Percentiles rank a stretch among this genome's conserved stretches.
phyloP scores from a whole-genome alignment of 1,140 invertebrate genomes.

The Sminthurinus signatus region DNA sequence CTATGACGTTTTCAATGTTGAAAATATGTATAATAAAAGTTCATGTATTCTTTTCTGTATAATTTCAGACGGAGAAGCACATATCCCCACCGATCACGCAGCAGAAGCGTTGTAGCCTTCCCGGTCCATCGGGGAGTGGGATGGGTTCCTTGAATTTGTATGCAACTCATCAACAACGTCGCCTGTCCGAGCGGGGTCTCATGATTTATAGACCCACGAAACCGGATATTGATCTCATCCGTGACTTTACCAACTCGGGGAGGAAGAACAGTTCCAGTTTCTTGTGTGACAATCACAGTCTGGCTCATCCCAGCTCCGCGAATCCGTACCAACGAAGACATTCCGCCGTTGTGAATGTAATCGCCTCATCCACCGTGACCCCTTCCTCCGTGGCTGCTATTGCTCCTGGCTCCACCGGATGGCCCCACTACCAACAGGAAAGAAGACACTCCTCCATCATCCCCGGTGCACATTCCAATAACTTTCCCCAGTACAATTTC shows the following conservation, averaged over 20 bases:
- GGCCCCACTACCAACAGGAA: neutral
- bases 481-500: too few relatives aligned
- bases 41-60: too few relatives aligned
- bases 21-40: too few relatives aligned
- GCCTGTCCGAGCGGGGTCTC: constrained; percentile 37
- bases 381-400: neutral
- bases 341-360: neutral
- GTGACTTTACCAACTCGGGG: constrained; percentile 35
- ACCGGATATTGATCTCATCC: constrained; percentile 40
- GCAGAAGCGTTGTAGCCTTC: constrained; percentile 37
- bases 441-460: constrained; percentile 13
- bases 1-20: too few relatives aligned
- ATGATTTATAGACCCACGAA: constrained; percentile 38
- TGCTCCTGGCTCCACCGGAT: neutral
- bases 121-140: too few relatives aligned
- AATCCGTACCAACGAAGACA: neutral
- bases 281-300: neutral
- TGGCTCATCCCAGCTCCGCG: neutral
- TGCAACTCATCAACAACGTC: constrained; percentile 37
- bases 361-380: neutral
- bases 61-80: too few relatives aligned
- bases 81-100: constrained; percentile 19
- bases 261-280: constrained; percentile 29
- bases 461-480: neutral
- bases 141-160: constrained; percentile 34